Evolutionary conservation across 1,140 invertebrate genomes (phyloP), one percentile per base, ranked within the genome.

Genomic region (Cherax quadricarinatus): DNA sequence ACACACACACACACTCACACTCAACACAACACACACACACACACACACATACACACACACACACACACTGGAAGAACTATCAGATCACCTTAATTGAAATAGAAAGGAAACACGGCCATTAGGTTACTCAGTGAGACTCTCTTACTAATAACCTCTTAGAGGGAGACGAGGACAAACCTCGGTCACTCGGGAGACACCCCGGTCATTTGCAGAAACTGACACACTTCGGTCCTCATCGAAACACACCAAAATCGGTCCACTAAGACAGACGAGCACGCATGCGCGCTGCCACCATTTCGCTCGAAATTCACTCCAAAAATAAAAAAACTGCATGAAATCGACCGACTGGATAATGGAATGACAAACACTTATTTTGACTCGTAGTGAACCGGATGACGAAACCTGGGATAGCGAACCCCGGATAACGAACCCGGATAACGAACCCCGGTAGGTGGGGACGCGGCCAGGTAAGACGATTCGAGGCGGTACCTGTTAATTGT

Each of bases 281-380:
- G 53, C 3, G 18, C 12, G 6, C n/a, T 30, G 24, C 70, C n/a
- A 30, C 70, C 70, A 21, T 30, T n/a, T n/a, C 1, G 70, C 21
- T 30, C 14, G 5, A 24, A 30, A 30, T 75, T n/a, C 18, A 75
- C 18, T 30, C 70, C 0, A 7, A 75, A 79, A 85, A 70, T 85
- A 85, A 60, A 85, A 60, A 70, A 62, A 86, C 30, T 49, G 66
- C 62, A 73, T 79, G 49, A 57, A 75, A 78, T 79, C 60, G 66
- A 41, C 9, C 70, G 70, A 87, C 86, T 79, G 86, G 48, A n/a
- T 87, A 87, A 87, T 87, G 51, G 86, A 66, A 87, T 78, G 86
- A 87, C 51, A 60, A 87, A 87, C 78, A 48, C 18, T 30, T 87
- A 79, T 87, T 87, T 87, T 87, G 86, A 87, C 73, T 87, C 86